Percentiles rank a stretch among this genome's conserved stretches.
phyloP scores from a whole-genome alignment of 2,797 vertebrate genomes.

The Chelidonichthys spinosus region DNA sequence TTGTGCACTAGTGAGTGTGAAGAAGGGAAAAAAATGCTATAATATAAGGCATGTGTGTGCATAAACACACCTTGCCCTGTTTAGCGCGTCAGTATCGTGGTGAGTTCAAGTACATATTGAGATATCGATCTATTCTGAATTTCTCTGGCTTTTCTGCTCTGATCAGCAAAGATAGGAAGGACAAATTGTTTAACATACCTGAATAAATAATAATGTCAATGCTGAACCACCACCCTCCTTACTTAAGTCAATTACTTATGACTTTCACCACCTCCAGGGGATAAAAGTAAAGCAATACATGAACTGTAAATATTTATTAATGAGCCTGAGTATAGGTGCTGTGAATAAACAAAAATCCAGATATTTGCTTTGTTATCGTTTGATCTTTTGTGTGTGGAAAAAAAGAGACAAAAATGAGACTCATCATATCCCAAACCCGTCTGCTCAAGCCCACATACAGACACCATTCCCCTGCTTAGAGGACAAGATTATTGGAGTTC shows the following conservation, averaged over 20 bases:
- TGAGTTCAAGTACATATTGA: slow-evolving; percentile 97
- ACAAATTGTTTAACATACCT: slow-evolving; percentile 88
- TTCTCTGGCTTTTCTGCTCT: slow-evolving; percentile 94
- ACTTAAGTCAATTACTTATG: slow-evolving; percentile 64
- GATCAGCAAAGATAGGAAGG: slow-evolving; percentile 94
- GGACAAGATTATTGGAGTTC: slow-evolving; percentile 88
- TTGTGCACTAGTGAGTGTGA: slow-evolving; percentile 46
- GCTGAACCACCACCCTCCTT: slow-evolving; percentile 40
- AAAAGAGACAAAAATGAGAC: slow-evolving; percentile 32
- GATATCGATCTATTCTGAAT: slow-evolving; percentile 96
- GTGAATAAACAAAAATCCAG: slow-evolving; percentile 18
- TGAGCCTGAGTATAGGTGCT: slow-evolving; percentile 4
- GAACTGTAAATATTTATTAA: slow-evolving; percentile 52
- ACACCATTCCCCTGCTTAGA: slow-evolving; percentile 80
- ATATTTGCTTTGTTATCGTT: slow-evolving; percentile 17
- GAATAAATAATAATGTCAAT: slow-evolving; percentile 83
- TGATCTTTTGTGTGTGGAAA: neutral
- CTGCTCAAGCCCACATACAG: slow-evolving; percentile 63
- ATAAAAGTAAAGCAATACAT: slow-evolving; percentile 52
- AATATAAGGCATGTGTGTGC: slow-evolving; percentile 88
- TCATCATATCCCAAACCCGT: slow-evolving; percentile 57
- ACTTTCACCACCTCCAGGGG: slow-evolving; percentile 60
- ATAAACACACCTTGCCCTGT: slow-evolving; percentile 53
- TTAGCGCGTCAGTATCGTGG: slow-evolving; percentile 86
- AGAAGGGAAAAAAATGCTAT: slow-evolving; percentile 10